Evolutionary conservation across 2,797 vertebrate genomes (phyloP).

Genomic region (Poliocrania exsul): DNA sequence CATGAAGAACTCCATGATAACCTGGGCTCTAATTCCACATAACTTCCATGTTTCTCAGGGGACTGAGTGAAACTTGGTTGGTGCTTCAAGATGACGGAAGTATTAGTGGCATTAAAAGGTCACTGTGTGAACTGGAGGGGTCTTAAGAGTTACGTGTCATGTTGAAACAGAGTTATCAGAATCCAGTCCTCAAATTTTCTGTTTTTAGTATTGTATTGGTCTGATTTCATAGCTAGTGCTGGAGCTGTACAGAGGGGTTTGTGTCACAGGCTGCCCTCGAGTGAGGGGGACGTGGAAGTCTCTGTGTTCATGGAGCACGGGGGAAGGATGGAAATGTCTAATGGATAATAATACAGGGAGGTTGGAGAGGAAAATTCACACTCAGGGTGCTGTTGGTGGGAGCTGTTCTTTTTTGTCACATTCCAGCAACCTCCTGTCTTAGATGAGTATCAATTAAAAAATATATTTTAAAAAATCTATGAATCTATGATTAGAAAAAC

Average conservation of each 20-base stretch:
- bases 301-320: rapidly evolving
- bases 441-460: not conserved
- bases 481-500: not conserved
- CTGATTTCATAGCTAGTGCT: not conserved
- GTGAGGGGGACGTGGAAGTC: not conserved
- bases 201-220: not conserved
- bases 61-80: not conserved
- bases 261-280: not conserved
- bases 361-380: not conserved
- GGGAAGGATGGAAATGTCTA: not conserved
- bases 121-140: not conserved
- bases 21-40: not conserved
- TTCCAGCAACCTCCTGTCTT: not conserved
- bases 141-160: not conserved
- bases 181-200: not conserved
- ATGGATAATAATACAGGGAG: not conserved
- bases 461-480: not conserved
- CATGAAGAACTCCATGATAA: not conserved
- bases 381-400: not conserved
- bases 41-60: not conserved
- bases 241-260: not conserved
- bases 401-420: not conserved
- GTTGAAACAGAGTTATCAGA: not conserved
- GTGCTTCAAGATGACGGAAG: not conserved
- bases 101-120: not conserved